These are phyloP conservation scores for Lithophane socia DNA, from an alignment of 2,888 invertebrate species.

Conservation along the genomic window DNA sequence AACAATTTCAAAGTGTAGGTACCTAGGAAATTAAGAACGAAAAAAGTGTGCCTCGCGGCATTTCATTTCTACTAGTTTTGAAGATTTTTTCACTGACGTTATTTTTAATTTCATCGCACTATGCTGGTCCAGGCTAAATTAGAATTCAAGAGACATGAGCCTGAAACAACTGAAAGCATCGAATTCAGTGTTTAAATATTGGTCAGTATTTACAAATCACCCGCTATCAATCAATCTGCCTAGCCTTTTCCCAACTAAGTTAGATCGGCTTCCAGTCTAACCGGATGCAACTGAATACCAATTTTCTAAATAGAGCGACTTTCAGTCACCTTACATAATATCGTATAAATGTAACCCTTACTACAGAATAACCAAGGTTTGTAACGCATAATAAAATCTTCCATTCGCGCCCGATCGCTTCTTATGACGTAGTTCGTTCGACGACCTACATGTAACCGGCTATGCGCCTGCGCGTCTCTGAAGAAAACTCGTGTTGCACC, in stretches of 20 bases:
- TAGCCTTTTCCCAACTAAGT: too few relatives aligned
- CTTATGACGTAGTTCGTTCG: constrained; percentile 50
- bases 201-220: too few relatives aligned
- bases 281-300: too few relatives aligned
- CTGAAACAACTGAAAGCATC: constrained; percentile 1
- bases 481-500: constrained; percentile 59
- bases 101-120: neutral
- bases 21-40: too few relatives aligned
- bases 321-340: too few relatives aligned
- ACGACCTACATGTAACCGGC: constrained; percentile 71
- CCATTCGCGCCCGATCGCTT: constrained; percentile 43
- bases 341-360: constrained; percentile 14
- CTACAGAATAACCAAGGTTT: constrained; percentile 30
- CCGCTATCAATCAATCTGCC: too few relatives aligned
- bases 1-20: too few relatives aligned
- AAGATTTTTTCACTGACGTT: neutral
- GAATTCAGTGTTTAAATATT: neutral
- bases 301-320: too few relatives aligned
- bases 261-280: too few relatives aligned
- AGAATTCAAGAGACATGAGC: neutral
- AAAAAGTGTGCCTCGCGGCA: too few relatives aligned
- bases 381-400: constrained; percentile 46
- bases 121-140: neutral
- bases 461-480: constrained; percentile 68
- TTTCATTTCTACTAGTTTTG: neutral